Conservation (phyloP, 2,888 invertebrate species). For the Caenorhabditis japonica region DNA sequence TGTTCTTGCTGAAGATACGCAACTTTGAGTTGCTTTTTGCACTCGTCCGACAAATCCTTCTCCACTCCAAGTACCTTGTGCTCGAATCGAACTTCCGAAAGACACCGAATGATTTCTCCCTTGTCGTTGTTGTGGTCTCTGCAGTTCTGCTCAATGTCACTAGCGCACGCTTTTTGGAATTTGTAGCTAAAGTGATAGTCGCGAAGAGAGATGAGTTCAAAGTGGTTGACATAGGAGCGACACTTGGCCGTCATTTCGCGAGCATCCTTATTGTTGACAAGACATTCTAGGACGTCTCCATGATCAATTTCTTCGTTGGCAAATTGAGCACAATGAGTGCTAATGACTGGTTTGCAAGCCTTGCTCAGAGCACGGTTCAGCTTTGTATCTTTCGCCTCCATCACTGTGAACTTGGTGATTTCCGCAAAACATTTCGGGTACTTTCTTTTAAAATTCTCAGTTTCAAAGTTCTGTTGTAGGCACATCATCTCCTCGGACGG, state of each 20-base stretch:
- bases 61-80: conserved; percentile 79
- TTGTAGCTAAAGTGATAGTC: conserved; percentile 90
- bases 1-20: conserved; percentile 86
- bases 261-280: conserved; percentile 87
- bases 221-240: conserved; percentile 92
- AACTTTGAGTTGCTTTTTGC: conserved; percentile 89
- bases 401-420: conserved; percentile 88
- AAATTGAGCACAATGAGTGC: conserved; percentile 82
- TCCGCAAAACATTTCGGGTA: conserved; percentile 83
- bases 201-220: conserved; percentile 92
- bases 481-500: conserved; percentile 86
- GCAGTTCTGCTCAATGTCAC: conserved; percentile 82
- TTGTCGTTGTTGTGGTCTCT: conserved; percentile 71
- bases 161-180: conserved; percentile 88
- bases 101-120: conserved; percentile 84
- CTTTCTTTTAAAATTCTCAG: conserved; percentile 72
- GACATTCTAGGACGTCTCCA: conserved; percentile 92
- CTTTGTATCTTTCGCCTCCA: conserved; percentile 89
- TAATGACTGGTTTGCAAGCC: conserved; percentile 87
- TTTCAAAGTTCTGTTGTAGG: conserved; percentile 83
- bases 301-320: conserved; percentile 81
- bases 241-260: conserved; percentile 61
- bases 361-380: conserved; percentile 89
- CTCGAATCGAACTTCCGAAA: conserved; percentile 91
- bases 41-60: conserved; percentile 88